Percentiles rank a stretch among this genome's conserved stretches.
phyloP scores from a whole-genome alignment of 2,888 invertebrate genomes.

The Trachelus stipa region DNA sequence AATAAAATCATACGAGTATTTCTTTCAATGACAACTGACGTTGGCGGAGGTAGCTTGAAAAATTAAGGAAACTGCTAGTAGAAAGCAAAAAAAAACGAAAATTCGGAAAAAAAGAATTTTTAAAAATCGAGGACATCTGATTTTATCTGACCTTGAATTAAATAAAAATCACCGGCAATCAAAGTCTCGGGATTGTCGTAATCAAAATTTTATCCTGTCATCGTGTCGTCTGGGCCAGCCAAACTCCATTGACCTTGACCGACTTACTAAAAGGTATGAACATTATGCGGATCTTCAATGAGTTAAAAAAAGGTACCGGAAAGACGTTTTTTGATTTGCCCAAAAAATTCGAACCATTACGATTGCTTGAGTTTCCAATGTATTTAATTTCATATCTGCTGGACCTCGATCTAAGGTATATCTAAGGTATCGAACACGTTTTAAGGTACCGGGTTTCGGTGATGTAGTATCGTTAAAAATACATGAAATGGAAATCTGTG shows the following conservation, averaged over 20 bases:
- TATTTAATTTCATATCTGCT: neutral
- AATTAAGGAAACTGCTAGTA: neutral
- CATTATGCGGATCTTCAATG: neutral
- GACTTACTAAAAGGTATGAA: neutral
- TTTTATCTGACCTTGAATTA: neutral
- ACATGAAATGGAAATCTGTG: slow-evolving; percentile 22
- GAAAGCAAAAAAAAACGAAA: neutral
- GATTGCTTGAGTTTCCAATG: neutral
- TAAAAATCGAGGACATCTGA: neutral
- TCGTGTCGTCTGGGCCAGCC: neutral
- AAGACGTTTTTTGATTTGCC: neutral
- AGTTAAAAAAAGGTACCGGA: neutral
- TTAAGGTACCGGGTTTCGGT: neutral
- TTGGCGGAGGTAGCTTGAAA: neutral
- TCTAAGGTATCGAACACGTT: neutral
- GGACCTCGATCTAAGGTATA: neutral
- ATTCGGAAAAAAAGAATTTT: neutral
- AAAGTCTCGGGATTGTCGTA: neutral
- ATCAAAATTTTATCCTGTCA: neutral
- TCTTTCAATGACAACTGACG: neutral
- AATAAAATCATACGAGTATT: neutral
- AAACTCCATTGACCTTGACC: neutral
- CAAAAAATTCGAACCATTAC: no score
- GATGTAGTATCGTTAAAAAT: slow-evolving; percentile 3
- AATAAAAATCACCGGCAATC: neutral